Percentiles rank a stretch among this genome's conserved stretches.
These are phyloP conservation scores for Ischnus inquisitorius DNA, from an alignment of 2,888 invertebrate species.

Conservation along the genomic window DNA sequence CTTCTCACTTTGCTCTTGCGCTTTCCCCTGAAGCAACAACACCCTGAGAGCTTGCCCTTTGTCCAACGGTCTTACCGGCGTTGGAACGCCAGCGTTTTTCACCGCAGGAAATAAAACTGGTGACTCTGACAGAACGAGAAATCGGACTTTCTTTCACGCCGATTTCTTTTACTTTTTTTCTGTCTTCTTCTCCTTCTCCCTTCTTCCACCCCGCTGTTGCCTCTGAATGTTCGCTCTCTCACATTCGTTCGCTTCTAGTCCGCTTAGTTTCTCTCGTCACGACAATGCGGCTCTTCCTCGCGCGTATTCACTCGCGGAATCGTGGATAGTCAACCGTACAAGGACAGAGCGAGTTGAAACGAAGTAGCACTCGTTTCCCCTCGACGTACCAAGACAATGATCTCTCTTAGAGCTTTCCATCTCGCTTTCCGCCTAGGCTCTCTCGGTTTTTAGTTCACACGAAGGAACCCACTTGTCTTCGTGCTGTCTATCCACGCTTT, in stretches of 20 bases:
- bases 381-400: slow-evolving; percentile 33
- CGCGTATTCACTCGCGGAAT: slow-evolving; percentile 26
- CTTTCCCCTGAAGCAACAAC: slow-evolving; percentile 23
- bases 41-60: slow-evolving; percentile 45
- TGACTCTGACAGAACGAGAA: slow-evolving; percentile 45
- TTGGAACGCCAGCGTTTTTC: slow-evolving; percentile 15
- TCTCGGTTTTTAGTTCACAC: background rate
- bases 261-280: slow-evolving; percentile 8
- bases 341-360: background rate
- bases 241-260: slow-evolving; percentile 15
- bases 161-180: slow-evolving; percentile 23
- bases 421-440: background rate
- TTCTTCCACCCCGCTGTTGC: background rate
- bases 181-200: background rate
- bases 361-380: slow-evolving; percentile 30
- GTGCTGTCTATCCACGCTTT: background rate
- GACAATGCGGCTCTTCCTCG: slow-evolving; percentile 31
- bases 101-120: slow-evolving; percentile 16
- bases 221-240: slow-evolving; percentile 31
- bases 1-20: slow-evolving; percentile 38
- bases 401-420: slow-evolving; percentile 23
- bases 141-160: slow-evolving; percentile 32
- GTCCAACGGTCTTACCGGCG: slow-evolving; percentile 47
- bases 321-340: background rate
- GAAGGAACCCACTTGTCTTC: slow-evolving; percentile 33